These are phyloP conservation scores for Limnephilus lunatus DNA, from an alignment of 2,888 invertebrate genomes.

Conservation along the genomic window DNA sequence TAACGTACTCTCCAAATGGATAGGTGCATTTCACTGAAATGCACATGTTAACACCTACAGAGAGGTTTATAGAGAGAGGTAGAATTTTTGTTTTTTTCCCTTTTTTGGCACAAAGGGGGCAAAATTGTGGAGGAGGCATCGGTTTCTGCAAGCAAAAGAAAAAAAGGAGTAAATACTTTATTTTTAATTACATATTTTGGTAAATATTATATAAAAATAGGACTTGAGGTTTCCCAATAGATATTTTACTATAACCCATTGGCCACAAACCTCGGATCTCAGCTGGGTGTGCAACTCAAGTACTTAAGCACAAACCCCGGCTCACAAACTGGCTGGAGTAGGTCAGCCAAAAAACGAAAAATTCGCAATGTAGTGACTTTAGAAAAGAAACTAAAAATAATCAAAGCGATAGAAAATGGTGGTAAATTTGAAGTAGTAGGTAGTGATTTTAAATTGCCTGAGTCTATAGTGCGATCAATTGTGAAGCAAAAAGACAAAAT, in stretches of 20 bases:
- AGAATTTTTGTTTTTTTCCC: constrained; percentile 37
- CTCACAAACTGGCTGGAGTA: too few relatives aligned
- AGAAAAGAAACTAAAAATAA: too few relatives aligned
- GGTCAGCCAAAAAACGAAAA: too few relatives aligned
- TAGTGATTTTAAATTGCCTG: too few relatives aligned
- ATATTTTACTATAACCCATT: not conserved
- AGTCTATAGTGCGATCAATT: too few relatives aligned
- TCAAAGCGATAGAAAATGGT: too few relatives aligned
- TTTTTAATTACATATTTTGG: not conserved
- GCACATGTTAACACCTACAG: constrained; percentile 19
- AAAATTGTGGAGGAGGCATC: not conserved
- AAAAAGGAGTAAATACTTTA: not conserved
- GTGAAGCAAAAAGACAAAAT: too few relatives aligned
- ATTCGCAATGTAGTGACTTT: too few relatives aligned
- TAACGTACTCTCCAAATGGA: constrained; percentile 24
- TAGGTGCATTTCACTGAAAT: constrained; percentile 42
- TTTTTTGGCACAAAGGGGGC: constrained; percentile 31
- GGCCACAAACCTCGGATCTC: too few relatives aligned
- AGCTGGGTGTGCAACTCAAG: too few relatives aligned
- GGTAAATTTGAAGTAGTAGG: too few relatives aligned
- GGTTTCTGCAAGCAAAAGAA: not conserved
- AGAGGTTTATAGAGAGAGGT: constrained; percentile 9
- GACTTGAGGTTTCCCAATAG: not conserved
- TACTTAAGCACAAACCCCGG: too few relatives aligned
- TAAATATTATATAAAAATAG: not conserved